Percentiles rank a stretch among this genome's conserved stretches.
These are phyloP conservation scores for Chloropsis cyanopogon DNA, from an alignment of 2,113 vertebrate genomes.

Conservation along the genomic window DNA sequence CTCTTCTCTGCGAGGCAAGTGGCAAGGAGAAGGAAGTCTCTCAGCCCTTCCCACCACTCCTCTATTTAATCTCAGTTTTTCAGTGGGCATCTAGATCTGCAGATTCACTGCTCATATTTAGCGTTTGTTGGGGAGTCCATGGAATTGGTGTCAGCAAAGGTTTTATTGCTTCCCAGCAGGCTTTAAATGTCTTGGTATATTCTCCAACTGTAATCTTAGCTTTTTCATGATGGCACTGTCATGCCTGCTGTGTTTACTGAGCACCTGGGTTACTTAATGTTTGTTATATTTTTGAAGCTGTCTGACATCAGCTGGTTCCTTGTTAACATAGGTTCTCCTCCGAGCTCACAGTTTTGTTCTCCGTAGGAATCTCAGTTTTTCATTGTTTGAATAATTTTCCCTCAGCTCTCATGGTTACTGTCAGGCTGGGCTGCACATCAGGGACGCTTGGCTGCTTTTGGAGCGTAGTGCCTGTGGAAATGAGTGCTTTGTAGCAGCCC, in stretches of 20 bases:
- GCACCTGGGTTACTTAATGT: not conserved
- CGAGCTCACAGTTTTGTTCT: not conserved
- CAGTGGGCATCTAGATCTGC: not conserved
- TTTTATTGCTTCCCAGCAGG: not conserved
- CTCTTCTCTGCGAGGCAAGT: not conserved
- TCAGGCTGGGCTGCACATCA: not conserved
- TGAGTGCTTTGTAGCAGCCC: not conserved
- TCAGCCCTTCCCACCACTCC: not conserved
- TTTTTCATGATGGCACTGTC: not conserved
- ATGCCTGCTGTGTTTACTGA: not conserved
- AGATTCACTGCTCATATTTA: not conserved
- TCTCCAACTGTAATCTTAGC: not conserved
- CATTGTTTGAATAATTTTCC: not conserved
- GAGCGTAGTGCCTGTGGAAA: not conserved
- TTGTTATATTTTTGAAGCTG: not conserved
- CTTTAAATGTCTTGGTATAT: not conserved
- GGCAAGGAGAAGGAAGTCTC: not conserved
- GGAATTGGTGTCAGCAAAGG: not conserved
- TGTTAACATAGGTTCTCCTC: accelerated
- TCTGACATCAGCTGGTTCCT: not conserved
- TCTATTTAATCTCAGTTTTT: not conserved
- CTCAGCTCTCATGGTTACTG: not conserved
- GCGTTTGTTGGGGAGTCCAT: not conserved
- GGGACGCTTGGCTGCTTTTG: not conserved
- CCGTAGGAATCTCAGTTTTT: not conserved